A percentile compares a stretch with the other conserved stretches of the same genome.
Evolutionary conservation across 2,113 vertebrate genomes (phyloP).

Genomic region (Phalacrocorax carbo): DNA sequence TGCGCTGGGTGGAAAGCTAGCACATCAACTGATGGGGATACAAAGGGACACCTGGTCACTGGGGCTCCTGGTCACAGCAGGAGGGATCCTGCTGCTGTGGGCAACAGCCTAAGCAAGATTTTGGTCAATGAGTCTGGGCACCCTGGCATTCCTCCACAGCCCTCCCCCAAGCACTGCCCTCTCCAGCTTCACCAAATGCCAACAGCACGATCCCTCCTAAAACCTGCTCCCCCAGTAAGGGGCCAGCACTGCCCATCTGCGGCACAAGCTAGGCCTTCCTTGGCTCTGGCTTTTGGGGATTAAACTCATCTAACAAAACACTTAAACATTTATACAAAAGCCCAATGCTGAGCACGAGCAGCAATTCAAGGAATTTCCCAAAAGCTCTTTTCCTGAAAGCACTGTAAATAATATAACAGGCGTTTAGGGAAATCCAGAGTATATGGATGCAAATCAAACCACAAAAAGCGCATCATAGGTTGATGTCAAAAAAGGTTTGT

Average conservation of each 20-base stretch:
- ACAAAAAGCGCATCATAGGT: fast-evolving
- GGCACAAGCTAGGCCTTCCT: background rate
- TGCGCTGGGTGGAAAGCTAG: background rate
- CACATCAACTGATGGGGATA: background rate
- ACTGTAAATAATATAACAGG: background rate
- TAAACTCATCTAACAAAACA: background rate
- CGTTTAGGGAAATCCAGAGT: background rate
- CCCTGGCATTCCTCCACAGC: too few relatives aligned
- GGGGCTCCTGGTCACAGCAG: background rate
- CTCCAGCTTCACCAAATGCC: fast-evolving
- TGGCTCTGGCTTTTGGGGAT: background rate
- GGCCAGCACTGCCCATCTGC: background rate
- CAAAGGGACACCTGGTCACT: background rate
- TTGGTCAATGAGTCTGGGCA: background rate
- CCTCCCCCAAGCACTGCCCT: background rate
- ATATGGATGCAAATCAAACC: fast-evolving
- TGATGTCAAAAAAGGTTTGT: background rate
- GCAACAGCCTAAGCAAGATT: background rate
- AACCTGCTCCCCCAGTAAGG: fast-evolving
- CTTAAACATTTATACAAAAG: background rate
- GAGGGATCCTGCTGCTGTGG: background rate
- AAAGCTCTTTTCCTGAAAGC: background rate
- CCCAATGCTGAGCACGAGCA: background rate
- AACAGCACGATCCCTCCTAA: background rate
- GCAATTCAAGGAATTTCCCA: background rate